Evolutionary conservation across 2,888 invertebrate genomes (phyloP), one percentile per base, ranked within the genome.

Genomic region (Conops quadrifasciatus): DNA sequence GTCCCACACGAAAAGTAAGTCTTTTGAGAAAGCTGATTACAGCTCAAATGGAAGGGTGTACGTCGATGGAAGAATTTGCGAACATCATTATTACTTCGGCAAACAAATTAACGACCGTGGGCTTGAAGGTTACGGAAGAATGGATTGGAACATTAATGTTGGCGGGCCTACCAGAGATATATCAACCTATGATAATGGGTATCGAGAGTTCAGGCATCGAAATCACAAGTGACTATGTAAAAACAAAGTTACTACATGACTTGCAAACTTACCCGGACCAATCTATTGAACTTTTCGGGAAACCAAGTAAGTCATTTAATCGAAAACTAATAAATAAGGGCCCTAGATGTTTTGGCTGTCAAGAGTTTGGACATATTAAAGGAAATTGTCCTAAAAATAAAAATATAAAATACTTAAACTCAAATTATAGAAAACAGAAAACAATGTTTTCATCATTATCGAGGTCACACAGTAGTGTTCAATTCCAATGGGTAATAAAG

Each of bases 101-200:
- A 0, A 76, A 82, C 21, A 79, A 80, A 73, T 67, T 81, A 16
- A 75, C 70, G 13, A 75, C 65, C 9, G 75, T 80, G 3, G 75
- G 78, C 11, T 75, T 81, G 36, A 47, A 28, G 11, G 69, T 74
- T 26, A 58, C 43, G 2, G 72, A 76, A 11, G 74, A 78, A 43
- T 81, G 80, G 78, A 67, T 82, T 9, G 80, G 78, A 7, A 77
- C 79, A 2, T 71, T 83, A 4, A 70, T 82, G 58, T 70, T 82
- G n/a, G 78, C 80, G 15, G 80, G 79, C 19, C 70, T 82, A 16
- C 77, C 79, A 24, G 78, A 80, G 24, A 71, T 75, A 30, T 82
- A 78, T 66, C 69, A 72, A n/a, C 80, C 80, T 5, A 80, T 82
- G 78, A 78, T 81, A 60, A 75, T 75, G 74, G 72, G 73, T 0